Evolutionary conservation across 2,888 invertebrate genomes (phyloP), one percentile per base, ranked within the genome.

Genomic region (Graphium colonna): DNA sequence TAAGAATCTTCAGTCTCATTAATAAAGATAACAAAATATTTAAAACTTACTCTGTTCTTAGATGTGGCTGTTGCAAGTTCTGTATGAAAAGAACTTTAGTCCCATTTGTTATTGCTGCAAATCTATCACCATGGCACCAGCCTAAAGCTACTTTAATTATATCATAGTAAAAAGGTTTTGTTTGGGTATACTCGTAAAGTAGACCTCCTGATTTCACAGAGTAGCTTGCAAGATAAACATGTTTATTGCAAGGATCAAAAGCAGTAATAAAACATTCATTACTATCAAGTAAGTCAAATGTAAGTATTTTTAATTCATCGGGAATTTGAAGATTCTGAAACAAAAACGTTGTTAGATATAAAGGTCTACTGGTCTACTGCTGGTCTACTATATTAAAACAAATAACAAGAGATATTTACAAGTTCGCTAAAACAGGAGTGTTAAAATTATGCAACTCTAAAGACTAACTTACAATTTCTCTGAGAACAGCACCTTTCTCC

Each of bases 401-500:
- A n/a, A n/a, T n/a, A n/a, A n/a, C n/a, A n/a, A n/a, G n/a, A n/a
- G n/a, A n/a, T n/a, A n/a, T n/a, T n/a, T n/a, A n/a, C n/a, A n/a
- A n/a, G n/a, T n/a, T n/a, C n/a, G n/a, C 10, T 17, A 41, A 16
- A 39, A 38, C 15, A 33, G 15, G 8, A 43, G 43, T 42, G 3
- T 17, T 43, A 43, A 17, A 40, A 18, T 2, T 33, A 10, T 38
- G 9, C 9, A 12, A 18, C 18, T 16, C 36, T 3, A 18, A 12
- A 13, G n/a, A 42, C 8, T n/a, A 36, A 74, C 76, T 71, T 58
- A 89, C 89, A 58, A 68, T 73, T 74, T 89, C 86, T 65, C 87
- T 76, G 4, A 87, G 79, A 1, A 90, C 86, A 60, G 79, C 83
- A 52, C 86, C 89, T 59, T 83, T 84, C 31, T 85, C 86, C 87